Percentiles rank a stretch among this genome's conserved stretches.
These are phyloP conservation scores for Nasonovia ribisnigri DNA, from an alignment of 2,888 invertebrate genomes.

Conservation along the genomic window DNA sequence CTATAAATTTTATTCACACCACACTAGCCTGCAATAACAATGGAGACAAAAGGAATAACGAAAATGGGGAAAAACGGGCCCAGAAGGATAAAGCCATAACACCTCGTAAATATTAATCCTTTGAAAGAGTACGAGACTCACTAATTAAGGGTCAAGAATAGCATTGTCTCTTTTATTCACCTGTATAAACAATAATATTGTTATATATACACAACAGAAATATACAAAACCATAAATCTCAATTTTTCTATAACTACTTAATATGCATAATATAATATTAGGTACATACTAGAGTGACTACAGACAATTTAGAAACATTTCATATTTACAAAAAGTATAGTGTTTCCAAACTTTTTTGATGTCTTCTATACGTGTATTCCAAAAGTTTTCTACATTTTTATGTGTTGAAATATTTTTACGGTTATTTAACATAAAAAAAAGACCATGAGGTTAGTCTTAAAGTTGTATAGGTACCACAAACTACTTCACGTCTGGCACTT, in stretches of 20 bases:
- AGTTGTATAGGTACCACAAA: no score
- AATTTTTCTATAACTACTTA: not conserved
- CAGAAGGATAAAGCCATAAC: slow-evolving; percentile 27
- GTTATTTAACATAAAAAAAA: slow-evolving; percentile 2
- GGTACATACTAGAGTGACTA: not conserved
- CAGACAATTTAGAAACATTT: not conserved
- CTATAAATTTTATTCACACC: slow-evolving; percentile 16
- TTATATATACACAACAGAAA: not conserved
- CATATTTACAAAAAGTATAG: not conserved
- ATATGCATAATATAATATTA: no score
- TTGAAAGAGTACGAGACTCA: slow-evolving; percentile 3
- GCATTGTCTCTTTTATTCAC: slow-evolving; percentile 23
- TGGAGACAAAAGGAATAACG: not conserved
- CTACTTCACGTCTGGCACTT: not conserved
- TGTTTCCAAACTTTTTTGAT: slow-evolving; percentile 1
- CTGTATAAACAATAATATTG: slow-evolving; percentile 11
- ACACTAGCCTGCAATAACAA: not conserved
- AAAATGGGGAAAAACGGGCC: slow-evolving; percentile 1
- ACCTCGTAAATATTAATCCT: slow-evolving; percentile 53
- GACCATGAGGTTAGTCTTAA: not conserved
- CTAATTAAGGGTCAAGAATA: slow-evolving; percentile 39
- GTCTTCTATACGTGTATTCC: not conserved
- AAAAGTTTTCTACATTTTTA: not conserved
- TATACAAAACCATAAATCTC: not conserved
- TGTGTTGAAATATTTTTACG: not conserved